Evolutionary conservation across 2,797 vertebrate species (phyloP).

Genomic region (Rhincodon typus): DNA sequence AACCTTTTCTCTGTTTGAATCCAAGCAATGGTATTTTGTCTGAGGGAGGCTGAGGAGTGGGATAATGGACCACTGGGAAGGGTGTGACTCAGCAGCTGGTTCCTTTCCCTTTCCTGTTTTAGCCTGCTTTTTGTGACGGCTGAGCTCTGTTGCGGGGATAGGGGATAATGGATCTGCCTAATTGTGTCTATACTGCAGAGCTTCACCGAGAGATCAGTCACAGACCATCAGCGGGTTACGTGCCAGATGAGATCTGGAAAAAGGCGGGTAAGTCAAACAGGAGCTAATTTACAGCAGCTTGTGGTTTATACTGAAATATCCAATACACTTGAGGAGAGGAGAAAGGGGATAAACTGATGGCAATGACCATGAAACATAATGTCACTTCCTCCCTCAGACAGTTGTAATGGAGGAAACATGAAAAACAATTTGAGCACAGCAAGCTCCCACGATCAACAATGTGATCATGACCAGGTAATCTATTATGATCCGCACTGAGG

Average conservation of each 20-base stretch:
- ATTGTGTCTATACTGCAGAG: constrained; percentile 58
- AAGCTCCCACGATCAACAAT: too few species aligned
- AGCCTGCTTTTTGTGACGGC: neutral
- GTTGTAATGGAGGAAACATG: too few species aligned
- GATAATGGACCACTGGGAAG: neutral
- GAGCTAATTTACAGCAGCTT: neutral
- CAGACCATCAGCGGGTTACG: constrained; percentile 79
- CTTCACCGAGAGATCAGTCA: constrained; percentile 79
- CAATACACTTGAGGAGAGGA: too few species aligned
- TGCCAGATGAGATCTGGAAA: constrained; percentile 97
- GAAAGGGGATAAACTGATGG: neutral
- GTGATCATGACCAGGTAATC: neutral
- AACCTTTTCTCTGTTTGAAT: neutral
- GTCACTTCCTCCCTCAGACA: too few species aligned
- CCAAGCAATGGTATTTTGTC: neutral
- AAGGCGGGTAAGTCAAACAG: constrained; percentile 78
- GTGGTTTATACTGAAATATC: neutral
- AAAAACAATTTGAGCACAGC: too few species aligned
- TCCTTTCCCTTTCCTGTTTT: neutral
- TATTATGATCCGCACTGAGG: neutral
- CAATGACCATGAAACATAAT: neutral
- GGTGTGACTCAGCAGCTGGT: neutral
- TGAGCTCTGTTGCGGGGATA: too few species aligned
- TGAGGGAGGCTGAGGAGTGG: neutral
- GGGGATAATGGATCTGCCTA: neutral